Percentiles rank a stretch among this genome's conserved stretches.
Conservation (phyloP, 2,888 invertebrate species). For the Machimus atricapillus region DNA sequence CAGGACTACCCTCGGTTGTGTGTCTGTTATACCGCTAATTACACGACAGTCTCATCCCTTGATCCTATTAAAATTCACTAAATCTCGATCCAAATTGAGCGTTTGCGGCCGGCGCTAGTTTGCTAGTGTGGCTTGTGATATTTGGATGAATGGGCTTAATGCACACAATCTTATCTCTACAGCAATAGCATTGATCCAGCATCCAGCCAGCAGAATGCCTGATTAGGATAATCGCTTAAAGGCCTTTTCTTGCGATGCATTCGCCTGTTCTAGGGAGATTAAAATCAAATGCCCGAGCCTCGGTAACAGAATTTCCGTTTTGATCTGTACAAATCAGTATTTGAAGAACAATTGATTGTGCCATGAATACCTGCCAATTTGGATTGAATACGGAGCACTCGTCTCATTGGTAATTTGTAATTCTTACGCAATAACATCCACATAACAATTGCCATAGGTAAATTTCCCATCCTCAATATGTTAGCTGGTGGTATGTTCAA, state of each 20-base stretch:
- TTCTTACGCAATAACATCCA: neutral
- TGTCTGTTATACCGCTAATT: conserved; percentile 38
- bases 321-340: neutral
- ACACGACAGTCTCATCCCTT: conserved; percentile 32
- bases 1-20: neutral
- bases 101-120: conserved; percentile 28
- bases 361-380: neutral
- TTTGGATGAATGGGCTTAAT: neutral
- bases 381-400: neutral
- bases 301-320: neutral
- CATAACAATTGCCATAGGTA: neutral
- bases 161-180: neutral
- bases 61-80: conserved; percentile 39
- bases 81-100: conserved; percentile 39
- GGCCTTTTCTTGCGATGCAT: neutral
- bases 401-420: neutral
- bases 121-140: conserved; percentile 11
- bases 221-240: neutral
- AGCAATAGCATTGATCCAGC: neutral
- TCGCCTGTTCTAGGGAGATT: neutral
- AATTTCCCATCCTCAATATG: neutral
- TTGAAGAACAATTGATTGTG: neutral
- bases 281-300: neutral
- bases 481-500: neutral
- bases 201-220: neutral